Evolutionary conservation across 2,797 vertebrate genomes (phyloP).

Genomic region (Odontamblyopus lacepedii): DNA sequence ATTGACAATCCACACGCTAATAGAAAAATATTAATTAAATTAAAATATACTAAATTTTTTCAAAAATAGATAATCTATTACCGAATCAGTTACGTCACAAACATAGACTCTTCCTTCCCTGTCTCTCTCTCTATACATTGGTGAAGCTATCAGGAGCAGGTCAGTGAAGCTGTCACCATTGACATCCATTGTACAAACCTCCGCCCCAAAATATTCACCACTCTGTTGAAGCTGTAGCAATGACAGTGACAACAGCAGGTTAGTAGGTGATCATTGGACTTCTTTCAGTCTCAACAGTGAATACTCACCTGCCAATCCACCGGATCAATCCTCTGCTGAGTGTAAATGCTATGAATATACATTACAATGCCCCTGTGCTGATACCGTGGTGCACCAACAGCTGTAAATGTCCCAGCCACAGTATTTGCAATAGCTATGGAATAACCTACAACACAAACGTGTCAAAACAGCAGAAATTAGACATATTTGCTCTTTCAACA

Average conservation of each 20-base stretch:
- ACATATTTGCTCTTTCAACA: neutral
- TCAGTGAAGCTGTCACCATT: slow-evolving; percentile 56
- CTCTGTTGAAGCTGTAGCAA: slow-evolving; percentile 69
- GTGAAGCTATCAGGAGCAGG: slow-evolving; percentile 83
- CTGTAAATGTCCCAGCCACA: accelerated
- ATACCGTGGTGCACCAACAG: slow-evolving; percentile 76
- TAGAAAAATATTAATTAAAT: neutral
- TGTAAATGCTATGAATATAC: accelerated
- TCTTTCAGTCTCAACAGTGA: neutral
- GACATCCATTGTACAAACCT: slow-evolving; percentile 79
- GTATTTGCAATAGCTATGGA: slow-evolving; percentile 62
- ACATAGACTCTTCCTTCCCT: slow-evolving; percentile 75
- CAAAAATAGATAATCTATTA: slow-evolving; percentile 34
- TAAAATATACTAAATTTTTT: accelerated
- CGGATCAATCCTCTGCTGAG: slow-evolving; percentile 9
- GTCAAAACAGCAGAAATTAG: neutral
- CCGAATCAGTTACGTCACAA: slow-evolving; percentile 42
- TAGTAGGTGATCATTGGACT: neutral
- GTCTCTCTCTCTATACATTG: slow-evolving; percentile 65
- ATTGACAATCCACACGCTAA: slow-evolving; percentile 48
- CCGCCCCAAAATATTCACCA: slow-evolving; percentile 87
- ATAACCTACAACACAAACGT: slow-evolving; percentile 66
- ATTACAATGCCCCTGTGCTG: slow-evolving; percentile 67
- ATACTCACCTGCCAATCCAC: slow-evolving; percentile 45
- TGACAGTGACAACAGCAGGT: neutral